Evolutionary conservation across 2,888 invertebrate genomes (phyloP), one percentile per base, ranked within the genome.

Genomic region (Watsonalla cultraria): DNA sequence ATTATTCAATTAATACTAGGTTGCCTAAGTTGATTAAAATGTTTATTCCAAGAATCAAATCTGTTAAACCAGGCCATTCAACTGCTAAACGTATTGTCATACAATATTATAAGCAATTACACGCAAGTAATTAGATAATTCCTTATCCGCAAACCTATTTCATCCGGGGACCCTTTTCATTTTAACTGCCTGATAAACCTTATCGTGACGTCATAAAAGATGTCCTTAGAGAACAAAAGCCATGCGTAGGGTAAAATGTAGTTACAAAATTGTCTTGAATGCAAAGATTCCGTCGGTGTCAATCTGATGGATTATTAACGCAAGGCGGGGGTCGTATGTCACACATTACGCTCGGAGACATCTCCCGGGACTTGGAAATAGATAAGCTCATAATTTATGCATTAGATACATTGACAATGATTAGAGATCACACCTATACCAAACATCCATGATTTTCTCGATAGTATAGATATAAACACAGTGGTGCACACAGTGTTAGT

Each of bases 301-400:
- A 82, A 80, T 77, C 76, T 77, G 71, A 80, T 84, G 77, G 76
- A 84, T 82, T 83, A 84, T 84, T 84, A 79, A 84, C 69, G 72
- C 60, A 59, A 66, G 68, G 70, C 69, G 70, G 70, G 69, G 73
- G 70, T 70, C 70, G 72, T 66, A 64, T 68, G 74, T 76, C 75
- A 63, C 74, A 71, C 70, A 68, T 8, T 37, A 37, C 37, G 8
- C 37, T 37, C 37, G 71, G 70, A 70, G 62, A 57, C 58, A 56
- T 58, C 56, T 67, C 77, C 68, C 72, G 53, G 54, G 68, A 57
- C 68, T 68, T 64, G 65, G 62, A 68, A 76, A 80, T 74, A 80
- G 80, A 82, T 83, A 76, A 75, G 68, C 74, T 78, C 67, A 80
- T 83, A 75, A 82, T 76, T 81, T 82, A 84, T 84, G 78, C 78